phyloP scores from a whole-genome alignment of 2,888 invertebrate genomes.

The Eupithecia pulchellata region DNA sequence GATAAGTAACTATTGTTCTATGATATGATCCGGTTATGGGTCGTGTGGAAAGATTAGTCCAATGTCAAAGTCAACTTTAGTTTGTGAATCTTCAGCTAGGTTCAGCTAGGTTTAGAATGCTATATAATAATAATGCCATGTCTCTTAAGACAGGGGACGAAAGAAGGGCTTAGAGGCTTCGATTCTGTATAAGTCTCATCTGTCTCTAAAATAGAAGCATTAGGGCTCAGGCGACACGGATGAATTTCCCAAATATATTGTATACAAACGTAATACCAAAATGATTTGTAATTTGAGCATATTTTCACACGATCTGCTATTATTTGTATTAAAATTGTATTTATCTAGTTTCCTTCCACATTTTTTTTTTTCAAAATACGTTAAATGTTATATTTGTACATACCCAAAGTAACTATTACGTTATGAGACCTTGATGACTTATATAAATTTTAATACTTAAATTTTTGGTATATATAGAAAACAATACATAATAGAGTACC shows the following conservation, averaged over 20 bases:
- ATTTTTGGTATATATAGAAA: not conserved
- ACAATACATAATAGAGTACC: not conserved
- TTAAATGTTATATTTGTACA: too few species aligned
- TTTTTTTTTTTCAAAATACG: too few species aligned
- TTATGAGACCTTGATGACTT: not conserved
- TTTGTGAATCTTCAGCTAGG: too few species aligned
- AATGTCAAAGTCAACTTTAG: not conserved
- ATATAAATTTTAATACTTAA: not conserved
- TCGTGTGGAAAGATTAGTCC: not conserved
- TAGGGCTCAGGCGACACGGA: too few species aligned
- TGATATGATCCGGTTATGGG: not conserved
- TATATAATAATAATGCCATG: not conserved
- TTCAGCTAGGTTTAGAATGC: not conserved
- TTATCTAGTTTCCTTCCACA: too few species aligned
- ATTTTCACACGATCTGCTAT: too few species aligned
- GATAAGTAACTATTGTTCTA: not conserved
- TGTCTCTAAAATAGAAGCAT: too few species aligned
- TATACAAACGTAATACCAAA: too few species aligned
- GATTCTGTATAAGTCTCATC: not conserved
- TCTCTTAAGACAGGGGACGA: not conserved
- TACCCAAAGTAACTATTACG: too few species aligned
- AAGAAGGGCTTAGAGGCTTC: not conserved
- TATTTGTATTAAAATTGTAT: too few species aligned
- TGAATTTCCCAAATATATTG: too few species aligned
- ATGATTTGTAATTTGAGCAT: too few species aligned